A percentile compares a stretch with the other conserved stretches of the same genome.
Evolutionary conservation across 2,888 invertebrate species (phyloP).

Genomic region (Sarcophaga subvicina): DNA sequence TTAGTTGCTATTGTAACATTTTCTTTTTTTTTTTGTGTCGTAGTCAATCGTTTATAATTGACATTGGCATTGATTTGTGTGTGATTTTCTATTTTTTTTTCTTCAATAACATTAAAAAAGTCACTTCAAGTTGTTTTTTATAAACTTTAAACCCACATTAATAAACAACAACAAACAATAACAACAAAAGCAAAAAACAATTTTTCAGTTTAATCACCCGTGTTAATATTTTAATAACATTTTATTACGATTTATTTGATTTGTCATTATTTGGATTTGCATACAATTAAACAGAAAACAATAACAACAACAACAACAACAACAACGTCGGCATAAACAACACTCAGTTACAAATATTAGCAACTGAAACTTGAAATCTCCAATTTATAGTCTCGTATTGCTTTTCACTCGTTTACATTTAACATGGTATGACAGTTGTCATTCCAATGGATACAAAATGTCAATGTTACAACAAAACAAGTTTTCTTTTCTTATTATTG

Average conservation of each 20-base stretch:
- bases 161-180: neutral
- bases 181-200: neutral
- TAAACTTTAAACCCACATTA: conserved; percentile 62
- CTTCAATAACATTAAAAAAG: conserved; percentile 9
- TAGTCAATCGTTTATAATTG: conserved; percentile 41
- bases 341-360: conserved; percentile 32
- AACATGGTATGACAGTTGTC: conserved; percentile 68
- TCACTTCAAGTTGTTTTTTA: conserved; percentile 40
- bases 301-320: conserved; percentile 3
- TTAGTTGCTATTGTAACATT: neutral
- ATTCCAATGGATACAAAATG: conserved; percentile 57
- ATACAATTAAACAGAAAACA: neutral
- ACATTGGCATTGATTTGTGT: conserved; percentile 61
- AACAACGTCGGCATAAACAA: conserved; percentile 11
- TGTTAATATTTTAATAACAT: conserved; percentile 64
- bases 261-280: conserved; percentile 53
- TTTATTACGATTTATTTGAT: conserved; percentile 48
- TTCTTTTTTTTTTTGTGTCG: neutral
- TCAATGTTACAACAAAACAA: conserved; percentile 64
- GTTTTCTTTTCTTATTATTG: conserved; percentile 38
- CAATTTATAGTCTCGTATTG: conserved; percentile 40
- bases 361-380: conserved; percentile 56
- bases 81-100: neutral
- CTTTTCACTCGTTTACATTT: conserved; percentile 47
- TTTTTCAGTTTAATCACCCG: conserved; percentile 62